Evolutionary conservation across 2,113 vertebrate genomes (phyloP).

Genomic region (Rhynchomys soricoides): DNA sequence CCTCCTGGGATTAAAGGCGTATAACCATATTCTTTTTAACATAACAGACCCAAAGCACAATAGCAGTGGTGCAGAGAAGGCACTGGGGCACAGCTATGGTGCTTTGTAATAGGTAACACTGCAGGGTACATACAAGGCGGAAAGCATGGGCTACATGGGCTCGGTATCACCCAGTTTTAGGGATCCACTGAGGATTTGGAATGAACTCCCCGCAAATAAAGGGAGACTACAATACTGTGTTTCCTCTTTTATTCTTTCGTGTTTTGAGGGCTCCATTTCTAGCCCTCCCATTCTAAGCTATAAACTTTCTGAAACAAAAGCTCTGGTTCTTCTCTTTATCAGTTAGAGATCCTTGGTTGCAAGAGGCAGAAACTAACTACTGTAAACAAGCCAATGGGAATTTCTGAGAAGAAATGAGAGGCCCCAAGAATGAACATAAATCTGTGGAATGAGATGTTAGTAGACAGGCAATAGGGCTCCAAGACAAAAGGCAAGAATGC

Average conservation of each 20-base stretch:
- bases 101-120: not conserved
- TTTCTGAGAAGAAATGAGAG: not conserved
- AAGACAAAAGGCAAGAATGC: too few relatives aligned
- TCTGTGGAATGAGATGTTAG: not conserved
- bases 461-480: not conserved
- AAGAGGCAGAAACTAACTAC: not conserved
- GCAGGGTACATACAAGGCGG: too few relatives aligned
- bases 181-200: not conserved
- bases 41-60: not conserved
- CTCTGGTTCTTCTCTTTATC: not conserved
- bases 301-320: not conserved
- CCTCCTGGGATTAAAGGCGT: not conserved
- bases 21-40: not conserved
- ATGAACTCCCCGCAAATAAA: not conserved
- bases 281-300: not conserved
- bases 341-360: not conserved
- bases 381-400: not conserved
- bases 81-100: not conserved
- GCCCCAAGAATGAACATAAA: not conserved
- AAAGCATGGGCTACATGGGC: not conserved
- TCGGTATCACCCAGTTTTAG: too few relatives aligned
- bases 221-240: too few relatives aligned
- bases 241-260: not conserved
- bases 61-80: not conserved
- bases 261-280: not conserved